Conservation (phyloP, 2,888 invertebrate genomes). For the Dynastes grantii region DNA sequence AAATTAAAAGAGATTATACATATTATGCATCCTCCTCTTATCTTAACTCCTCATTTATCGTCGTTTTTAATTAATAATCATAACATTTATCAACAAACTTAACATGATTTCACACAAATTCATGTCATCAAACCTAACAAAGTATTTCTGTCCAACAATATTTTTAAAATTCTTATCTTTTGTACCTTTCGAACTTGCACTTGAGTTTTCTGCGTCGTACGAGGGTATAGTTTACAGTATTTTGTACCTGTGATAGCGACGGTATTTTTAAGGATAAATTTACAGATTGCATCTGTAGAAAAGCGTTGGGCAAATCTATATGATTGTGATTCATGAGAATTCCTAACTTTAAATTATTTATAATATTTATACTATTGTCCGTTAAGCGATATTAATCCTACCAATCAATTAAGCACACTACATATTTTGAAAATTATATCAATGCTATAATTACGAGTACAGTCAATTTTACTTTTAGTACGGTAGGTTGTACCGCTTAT, state of each 20-base stretch:
- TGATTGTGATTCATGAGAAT: not conserved
- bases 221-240: constrained; percentile 1
- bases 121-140: no score
- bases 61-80: not conserved
- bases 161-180: constrained; percentile 11
- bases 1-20: no score
- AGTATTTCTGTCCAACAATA: not conserved
- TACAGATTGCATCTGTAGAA: constrained; percentile 4
- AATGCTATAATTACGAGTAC: no score
- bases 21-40: no score
- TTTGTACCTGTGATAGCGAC: not conserved
- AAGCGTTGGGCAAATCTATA: not conserved
- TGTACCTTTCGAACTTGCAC: not conserved
- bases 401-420: not conserved
- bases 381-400: constrained; percentile 9
- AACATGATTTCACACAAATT: not conserved
- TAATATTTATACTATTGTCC: constrained; percentile 8
- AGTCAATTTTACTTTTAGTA: no score
- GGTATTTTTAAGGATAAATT: constrained; percentile 13
- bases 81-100: not conserved
- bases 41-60: no score
- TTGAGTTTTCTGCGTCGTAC: constrained; percentile 5
- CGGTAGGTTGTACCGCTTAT: no score
- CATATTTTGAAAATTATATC: not conserved
- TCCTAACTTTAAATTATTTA: not conserved